Conservation (phyloP, 2,113 vertebrate genomes). For the Zapus hudsonius region DNA sequence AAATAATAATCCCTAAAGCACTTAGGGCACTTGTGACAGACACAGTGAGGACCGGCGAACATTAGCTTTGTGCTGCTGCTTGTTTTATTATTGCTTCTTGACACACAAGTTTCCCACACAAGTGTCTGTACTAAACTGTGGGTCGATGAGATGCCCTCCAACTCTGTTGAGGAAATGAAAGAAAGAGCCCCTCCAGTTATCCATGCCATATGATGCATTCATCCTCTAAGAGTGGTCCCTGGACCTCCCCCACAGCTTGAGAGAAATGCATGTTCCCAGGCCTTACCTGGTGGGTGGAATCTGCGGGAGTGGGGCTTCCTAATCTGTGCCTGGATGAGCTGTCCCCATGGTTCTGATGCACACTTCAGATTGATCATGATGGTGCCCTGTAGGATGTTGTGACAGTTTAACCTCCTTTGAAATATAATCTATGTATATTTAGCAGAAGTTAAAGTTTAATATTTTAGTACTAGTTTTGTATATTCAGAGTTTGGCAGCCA, state of each 20-base stretch:
- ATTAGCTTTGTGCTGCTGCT: background rate
- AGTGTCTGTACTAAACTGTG: background rate
- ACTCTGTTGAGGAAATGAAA: background rate
- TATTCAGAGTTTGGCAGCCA: background rate
- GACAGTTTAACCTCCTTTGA: background rate
- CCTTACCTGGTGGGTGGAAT: background rate
- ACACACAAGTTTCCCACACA: background rate
- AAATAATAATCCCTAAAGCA: background rate
- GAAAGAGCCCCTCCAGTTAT: background rate
- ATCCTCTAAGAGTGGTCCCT: background rate
- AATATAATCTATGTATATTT: background rate
- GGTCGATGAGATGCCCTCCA: background rate
- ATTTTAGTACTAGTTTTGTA: background rate
- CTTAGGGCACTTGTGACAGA: background rate
- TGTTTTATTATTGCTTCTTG: background rate
- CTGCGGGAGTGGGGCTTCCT: rapidly evolving
- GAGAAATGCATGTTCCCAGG: background rate
- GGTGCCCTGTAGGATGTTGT: background rate
- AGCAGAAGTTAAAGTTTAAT: background rate
- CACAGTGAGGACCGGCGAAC: background rate
- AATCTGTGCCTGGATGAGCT: background rate
- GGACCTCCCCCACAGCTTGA: background rate
- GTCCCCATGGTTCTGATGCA: background rate
- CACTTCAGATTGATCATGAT: background rate
- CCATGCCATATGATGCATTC: background rate